phyloP scores from a whole-genome alignment of 2,113 vertebrate genomes.

The Cyprinodon variegatus region DNA sequence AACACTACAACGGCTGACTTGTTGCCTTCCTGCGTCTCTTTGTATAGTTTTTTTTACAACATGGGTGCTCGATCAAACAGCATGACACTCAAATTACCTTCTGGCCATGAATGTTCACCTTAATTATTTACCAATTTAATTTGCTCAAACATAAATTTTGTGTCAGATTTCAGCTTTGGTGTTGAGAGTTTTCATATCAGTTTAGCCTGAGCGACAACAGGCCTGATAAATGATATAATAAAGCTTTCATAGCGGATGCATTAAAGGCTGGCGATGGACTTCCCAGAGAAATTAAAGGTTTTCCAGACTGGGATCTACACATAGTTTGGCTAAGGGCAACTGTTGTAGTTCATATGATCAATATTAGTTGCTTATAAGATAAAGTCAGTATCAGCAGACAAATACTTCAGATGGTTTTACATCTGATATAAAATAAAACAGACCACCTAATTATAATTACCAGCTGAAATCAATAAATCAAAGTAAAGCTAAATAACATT shows the following conservation, averaged over 20 bases:
- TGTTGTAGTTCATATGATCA: neutral
- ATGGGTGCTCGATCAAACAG: conserved; percentile 64
- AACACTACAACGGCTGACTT: conserved; percentile 57
- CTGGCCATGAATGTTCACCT: conserved; percentile 50
- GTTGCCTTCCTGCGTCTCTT: conserved; percentile 57
- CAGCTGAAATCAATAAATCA: neutral
- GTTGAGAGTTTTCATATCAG: conserved; percentile 57
- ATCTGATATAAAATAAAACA: neutral
- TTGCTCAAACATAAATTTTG: conserved; percentile 73
- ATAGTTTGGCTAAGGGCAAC: neutral
- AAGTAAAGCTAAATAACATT: neutral
- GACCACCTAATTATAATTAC: neutral
- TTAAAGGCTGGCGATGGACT: neutral
- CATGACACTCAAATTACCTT: conserved; percentile 70
- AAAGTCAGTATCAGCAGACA: neutral
- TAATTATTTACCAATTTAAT: conserved; percentile 76
- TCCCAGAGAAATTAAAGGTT: conserved; percentile 12
- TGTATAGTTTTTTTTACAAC: conserved; percentile 69
- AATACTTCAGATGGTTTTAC: neutral
- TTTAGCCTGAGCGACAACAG: conserved; percentile 45
- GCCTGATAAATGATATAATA: conserved; percentile 9
- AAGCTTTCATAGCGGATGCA: conserved; percentile 9
- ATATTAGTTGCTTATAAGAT: neutral
- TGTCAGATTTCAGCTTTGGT: conserved; percentile 62
- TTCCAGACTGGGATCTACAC: neutral